These are phyloP conservation scores for Diadromus collaris DNA, from an alignment of 2,888 invertebrate species.

Conservation along the genomic window DNA sequence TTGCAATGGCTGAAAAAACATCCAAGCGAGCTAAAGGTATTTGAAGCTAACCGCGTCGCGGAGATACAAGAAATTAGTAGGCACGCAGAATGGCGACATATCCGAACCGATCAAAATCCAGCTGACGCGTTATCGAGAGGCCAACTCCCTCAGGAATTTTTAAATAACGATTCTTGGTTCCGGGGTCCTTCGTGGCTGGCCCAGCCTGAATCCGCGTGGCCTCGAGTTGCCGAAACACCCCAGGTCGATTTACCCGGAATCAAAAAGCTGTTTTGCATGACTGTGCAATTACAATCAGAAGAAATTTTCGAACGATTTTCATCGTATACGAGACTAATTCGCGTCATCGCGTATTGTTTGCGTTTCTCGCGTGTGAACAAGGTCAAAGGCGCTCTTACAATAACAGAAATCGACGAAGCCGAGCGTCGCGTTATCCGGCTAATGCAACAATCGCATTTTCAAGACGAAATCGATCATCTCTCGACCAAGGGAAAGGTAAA, in stretches of 20 bases:
- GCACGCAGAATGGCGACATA: constrained; percentile 53
- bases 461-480: constrained; percentile 26
- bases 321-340: constrained; percentile 12
- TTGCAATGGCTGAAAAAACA: constrained; percentile 55
- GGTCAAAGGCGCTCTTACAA: constrained; percentile 14
- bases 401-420: constrained; percentile 38
- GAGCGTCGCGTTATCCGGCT: constrained; percentile 19
- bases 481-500: too few relatives aligned
- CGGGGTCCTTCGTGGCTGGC: neutral
- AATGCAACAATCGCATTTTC: constrained; percentile 40
- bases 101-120: constrained; percentile 58
- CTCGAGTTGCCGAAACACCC: too few relatives aligned
- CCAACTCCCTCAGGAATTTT: constrained; percentile 49
- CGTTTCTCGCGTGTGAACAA: constrained; percentile 20
- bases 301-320: constrained; percentile 26
- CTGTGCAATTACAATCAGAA: too few relatives aligned
- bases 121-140: constrained; percentile 61
- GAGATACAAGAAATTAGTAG: constrained; percentile 61
- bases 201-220: neutral
- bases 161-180: too few relatives aligned
- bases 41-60: constrained; percentile 58
- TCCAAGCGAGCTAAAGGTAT: constrained; percentile 53
- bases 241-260: neutral
- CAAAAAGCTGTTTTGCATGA: too few relatives aligned
- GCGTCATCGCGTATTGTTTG: constrained; percentile 41